phyloP scores from a whole-genome alignment of 2,113 vertebrate species.

The Caranx ignobilis region DNA sequence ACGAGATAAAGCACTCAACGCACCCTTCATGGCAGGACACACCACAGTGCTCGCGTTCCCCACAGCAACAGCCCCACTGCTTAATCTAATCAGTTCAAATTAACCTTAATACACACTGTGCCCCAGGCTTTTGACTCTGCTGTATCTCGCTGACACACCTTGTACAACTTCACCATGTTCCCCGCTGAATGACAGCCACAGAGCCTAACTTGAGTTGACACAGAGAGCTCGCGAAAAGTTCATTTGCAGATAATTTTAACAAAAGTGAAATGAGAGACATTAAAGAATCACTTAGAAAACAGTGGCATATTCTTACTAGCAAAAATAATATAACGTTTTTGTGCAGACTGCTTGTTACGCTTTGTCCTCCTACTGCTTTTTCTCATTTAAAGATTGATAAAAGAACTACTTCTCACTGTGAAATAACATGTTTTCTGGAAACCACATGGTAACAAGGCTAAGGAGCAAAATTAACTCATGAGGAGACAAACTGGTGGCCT shows the following conservation, averaged over 20 bases:
- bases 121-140: conserved; percentile 71
- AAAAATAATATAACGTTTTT: neutral
- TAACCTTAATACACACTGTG: conserved; percentile 78
- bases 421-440: neutral
- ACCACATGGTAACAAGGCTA: neutral
- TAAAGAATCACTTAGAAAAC: neutral
- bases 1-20: conserved; percentile 46
- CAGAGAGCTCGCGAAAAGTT: conserved; percentile 63
- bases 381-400: neutral
- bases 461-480: neutral
- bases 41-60: conserved; percentile 46
- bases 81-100: conserved; percentile 84
- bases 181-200: conserved; percentile 64
- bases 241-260: conserved; percentile 47
- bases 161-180: conserved; percentile 63
- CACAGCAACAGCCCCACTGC: conserved; percentile 70
- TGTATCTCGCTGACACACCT: conserved; percentile 78
- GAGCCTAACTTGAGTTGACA: conserved; percentile 63
- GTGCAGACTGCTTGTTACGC: neutral
- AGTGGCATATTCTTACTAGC: neutral
- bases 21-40: conserved; percentile 59
- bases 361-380: neutral
- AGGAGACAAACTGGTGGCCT: conserved; percentile 1
- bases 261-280: conserved; percentile 4
- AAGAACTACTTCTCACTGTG: neutral